Conservation (phyloP, 2,113 vertebrate species). For the Danionella cerebrum region DNA sequence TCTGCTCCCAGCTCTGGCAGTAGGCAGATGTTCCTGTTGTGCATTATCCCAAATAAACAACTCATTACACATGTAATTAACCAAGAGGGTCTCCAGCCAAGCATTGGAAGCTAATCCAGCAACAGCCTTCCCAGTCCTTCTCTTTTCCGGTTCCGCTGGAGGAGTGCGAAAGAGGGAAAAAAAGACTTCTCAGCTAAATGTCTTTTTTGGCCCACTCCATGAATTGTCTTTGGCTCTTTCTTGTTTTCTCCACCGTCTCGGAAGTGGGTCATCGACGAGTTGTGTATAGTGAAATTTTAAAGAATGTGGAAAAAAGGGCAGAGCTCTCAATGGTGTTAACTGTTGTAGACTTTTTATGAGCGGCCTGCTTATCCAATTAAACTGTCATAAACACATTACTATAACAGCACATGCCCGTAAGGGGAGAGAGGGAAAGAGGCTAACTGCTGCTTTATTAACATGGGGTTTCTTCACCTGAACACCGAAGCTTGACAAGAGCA, state of each 20-base stretch:
- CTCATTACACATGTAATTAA: slow-evolving; percentile 74
- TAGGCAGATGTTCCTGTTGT: slow-evolving; percentile 51
- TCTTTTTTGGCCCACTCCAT: slow-evolving; percentile 26
- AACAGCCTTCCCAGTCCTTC: slow-evolving; percentile 60
- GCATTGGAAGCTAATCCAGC: slow-evolving; percentile 63
- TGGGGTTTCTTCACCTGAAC: slow-evolving; percentile 35
- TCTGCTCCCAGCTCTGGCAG: slow-evolving; percentile 49
- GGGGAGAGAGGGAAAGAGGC: slow-evolving; percentile 23
- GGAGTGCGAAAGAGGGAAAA: slow-evolving; percentile 45
- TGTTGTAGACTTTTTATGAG: slow-evolving; percentile 58
- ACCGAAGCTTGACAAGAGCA: slow-evolving; percentile 37
- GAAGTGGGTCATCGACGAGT: slow-evolving; percentile 71
- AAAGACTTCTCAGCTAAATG: slow-evolving; percentile 50
- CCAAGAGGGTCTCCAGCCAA: slow-evolving; percentile 59
- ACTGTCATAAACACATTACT: slow-evolving; percentile 64
- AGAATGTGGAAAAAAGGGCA: slow-evolving; percentile 48
- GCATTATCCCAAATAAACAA: slow-evolving; percentile 74
- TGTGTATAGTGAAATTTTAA: slow-evolving; percentile 62
- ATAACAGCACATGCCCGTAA: slow-evolving; percentile 28
- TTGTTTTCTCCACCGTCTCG: slow-evolving; percentile 66
- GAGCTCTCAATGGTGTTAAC: slow-evolving; percentile 45
- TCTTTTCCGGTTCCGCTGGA: slow-evolving; percentile 54
- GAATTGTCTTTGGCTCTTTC: slow-evolving; percentile 59
- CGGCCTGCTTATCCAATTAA: slow-evolving; percentile 67
- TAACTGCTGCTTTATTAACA: slow-evolving; percentile 13